Base-by-base conservation (phyloP, 2,113 vertebrate genomes). In the Silurus asotus region DNA sequence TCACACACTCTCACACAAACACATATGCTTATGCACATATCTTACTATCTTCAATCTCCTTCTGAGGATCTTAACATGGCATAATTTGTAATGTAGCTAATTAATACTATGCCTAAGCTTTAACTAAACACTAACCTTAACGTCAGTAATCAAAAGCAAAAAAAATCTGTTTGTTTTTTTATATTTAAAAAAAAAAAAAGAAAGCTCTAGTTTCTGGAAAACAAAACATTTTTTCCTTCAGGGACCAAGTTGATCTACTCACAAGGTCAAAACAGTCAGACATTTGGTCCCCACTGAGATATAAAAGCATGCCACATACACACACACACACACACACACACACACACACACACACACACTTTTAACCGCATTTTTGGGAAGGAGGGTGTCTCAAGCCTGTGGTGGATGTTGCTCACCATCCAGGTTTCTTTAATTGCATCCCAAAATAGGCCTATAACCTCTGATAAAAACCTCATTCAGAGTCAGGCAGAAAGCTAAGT, bases 321-420 rank as follows among this genome's bases (percentile, higher is more conserved):
- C 11, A 55, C 25, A 59, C 55, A 58, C 53, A 77, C 23, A 74
- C 67, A 55, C 55, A 86, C 20, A 77, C 48, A 69, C 69, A 72
- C 72, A 64, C 72, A 79, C 69, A 67, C 72, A 61, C 78, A n/a
- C 45, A 90, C 90, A 89, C 90, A 90, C 56, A 77, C 86, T 91
- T 89, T 88, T 92, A 92, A 94, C 92, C 93, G 88, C 92, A 92
- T 62, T 92, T 91, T 90, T 90, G 81, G 67, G 85, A 89, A 87
- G 64, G 87, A 94, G 83, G 61, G 78, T 84, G 72, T 85, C 69
- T 88, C 87, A 90, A 86, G 64, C 90, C 91, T 56, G 49, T 89
- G 89, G 90, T 91, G 91, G 88, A 76, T 92, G 90, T 92, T 89
- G 91, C 90, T 82, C 69, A 20, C 84, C 84, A 81, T 84, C 69